Evolutionary conservation across 1,140 invertebrate genomes (phyloP), one percentile per base, ranked within the genome.

Genomic region (Gonatopus flavifemur): DNA sequence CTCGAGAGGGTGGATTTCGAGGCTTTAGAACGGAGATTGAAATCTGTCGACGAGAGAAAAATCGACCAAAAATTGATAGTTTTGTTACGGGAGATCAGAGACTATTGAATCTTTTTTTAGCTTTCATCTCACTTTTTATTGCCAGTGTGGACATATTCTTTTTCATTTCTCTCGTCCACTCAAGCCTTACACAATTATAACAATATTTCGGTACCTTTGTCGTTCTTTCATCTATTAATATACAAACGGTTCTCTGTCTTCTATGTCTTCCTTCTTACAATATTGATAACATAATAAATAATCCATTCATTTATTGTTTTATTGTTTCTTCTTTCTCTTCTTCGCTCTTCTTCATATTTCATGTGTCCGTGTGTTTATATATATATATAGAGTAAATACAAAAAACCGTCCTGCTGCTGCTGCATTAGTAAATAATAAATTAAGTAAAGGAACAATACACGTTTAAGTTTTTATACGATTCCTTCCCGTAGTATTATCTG

Each of bases 231-330:
- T 55, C 62, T 66, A 57, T 57, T 56, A 66, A 69, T 66, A 58
- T 70, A 67, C 62, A 67, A 67, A 66, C 57, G 55, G 51, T 44
- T 68, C 57, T 62, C 38, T 31, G 31, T 35, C 35, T 40, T 48
- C 20, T 57, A 18, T 39, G n/a, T 36, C 31, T 42, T 37, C 41
- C 20, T 40, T 52, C 52, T 50, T 51, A 64, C 56, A 66, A n/a
- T n/a, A n/a, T n/a, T n/a, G n/a, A 61, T 59, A 53, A 67, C 64
- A 64, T 66, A 72, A 71, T 74, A 70, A 71, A 71, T 70, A 71
- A 71, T 62, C 51, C 47, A 36, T 24, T 47, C 38, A 56, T 55
- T 63, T 53, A 60, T 22, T 40, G 18, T 55, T 31, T 51, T 49
- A 13, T 35, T 60, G 48, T 43, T 50, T 50, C 53, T 51, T n/a